phyloP scores from a whole-genome alignment of 1,140 invertebrate genomes.

The Himalopsyche phryganea region DNA sequence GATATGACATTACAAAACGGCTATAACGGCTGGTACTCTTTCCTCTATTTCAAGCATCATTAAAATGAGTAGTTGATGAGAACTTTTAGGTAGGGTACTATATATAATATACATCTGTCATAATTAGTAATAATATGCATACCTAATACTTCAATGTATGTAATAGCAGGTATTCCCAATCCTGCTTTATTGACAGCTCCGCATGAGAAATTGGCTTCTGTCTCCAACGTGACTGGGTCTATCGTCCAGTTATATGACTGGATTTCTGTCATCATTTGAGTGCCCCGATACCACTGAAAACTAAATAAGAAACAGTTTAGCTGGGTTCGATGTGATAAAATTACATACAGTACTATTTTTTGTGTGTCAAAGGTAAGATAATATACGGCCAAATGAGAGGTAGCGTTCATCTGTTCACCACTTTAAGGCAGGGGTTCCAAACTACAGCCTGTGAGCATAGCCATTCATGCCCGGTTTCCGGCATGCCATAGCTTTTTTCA shows the following conservation, averaged over 20 bases:
- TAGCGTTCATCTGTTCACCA: too few relatives aligned
- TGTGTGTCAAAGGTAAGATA: not conserved
- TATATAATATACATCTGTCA: too few relatives aligned
- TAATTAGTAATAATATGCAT: constrained; percentile 23
- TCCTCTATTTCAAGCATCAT: too few relatives aligned
- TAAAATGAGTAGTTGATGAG: too few relatives aligned
- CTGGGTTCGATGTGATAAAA: not conserved
- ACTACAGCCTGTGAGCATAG: too few relatives aligned
- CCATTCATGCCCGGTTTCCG: too few relatives aligned
- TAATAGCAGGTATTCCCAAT: constrained; percentile 67
- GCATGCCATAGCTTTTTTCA: not conserved
- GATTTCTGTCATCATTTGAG: constrained; percentile 68
- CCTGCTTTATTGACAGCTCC: constrained; percentile 78
- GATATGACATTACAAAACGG: too few relatives aligned
- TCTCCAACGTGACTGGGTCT: constrained; percentile 74
- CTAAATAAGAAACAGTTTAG: constrained; percentile 40
- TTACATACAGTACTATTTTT: not conserved
- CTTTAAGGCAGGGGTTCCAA: too few relatives aligned
- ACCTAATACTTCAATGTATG: constrained; percentile 76
- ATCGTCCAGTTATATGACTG: constrained; percentile 72
- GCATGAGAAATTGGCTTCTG: constrained; percentile 83
- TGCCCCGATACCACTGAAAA: constrained; percentile 76
- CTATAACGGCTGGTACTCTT: too few relatives aligned
- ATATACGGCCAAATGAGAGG: too few relatives aligned
- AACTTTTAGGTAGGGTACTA: too few relatives aligned